Evolutionary conservation across 2,888 invertebrate genomes (phyloP).

Genomic region (Syrista parreyssii): DNA sequence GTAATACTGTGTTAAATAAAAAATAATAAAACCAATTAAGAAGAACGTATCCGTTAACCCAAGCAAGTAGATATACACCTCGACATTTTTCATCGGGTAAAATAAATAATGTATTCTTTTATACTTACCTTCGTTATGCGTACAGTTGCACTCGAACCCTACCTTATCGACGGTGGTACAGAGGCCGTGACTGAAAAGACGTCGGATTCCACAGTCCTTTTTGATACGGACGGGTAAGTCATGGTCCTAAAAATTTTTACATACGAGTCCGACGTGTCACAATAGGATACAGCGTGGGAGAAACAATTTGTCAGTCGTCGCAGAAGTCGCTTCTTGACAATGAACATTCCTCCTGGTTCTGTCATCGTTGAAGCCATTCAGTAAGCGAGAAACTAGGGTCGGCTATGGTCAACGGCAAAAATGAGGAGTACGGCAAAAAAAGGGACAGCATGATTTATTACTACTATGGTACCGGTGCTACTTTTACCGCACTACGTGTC

Average conservation of each 20-base stretch:
- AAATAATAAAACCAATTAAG: not conserved
- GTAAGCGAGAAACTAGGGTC: slow-evolving; percentile 24
- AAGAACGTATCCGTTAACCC: not conserved
- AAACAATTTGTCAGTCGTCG: slow-evolving; percentile 3
- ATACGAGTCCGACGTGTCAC: not conserved
- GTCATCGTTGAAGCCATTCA: slow-evolving; percentile 21
- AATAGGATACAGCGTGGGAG: slow-evolving; percentile 1
- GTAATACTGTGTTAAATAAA: not conserved
- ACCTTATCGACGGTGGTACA: slow-evolving; percentile 1
- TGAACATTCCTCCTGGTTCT: slow-evolving; percentile 30
- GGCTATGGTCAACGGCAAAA: slow-evolving; percentile 19
- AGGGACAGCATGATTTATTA: slow-evolving; percentile 36
- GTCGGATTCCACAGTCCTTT: not conserved
- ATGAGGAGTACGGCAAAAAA: slow-evolving; percentile 22
- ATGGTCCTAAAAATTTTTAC: not conserved
- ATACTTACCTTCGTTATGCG: not conserved
- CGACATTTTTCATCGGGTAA: not conserved
- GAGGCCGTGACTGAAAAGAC: slow-evolving; percentile 15
- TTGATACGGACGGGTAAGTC: not conserved
- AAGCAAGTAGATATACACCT: not conserved
- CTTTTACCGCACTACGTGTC: slow-evolving; percentile 6
- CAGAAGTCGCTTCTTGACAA: slow-evolving; percentile 33
- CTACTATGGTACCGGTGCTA: slow-evolving; percentile 28
- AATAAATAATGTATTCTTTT: not conserved
- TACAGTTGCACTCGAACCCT: not conserved